phyloP scores from a whole-genome alignment of 2,113 vertebrate species.

The Glareola pratincola region DNA sequence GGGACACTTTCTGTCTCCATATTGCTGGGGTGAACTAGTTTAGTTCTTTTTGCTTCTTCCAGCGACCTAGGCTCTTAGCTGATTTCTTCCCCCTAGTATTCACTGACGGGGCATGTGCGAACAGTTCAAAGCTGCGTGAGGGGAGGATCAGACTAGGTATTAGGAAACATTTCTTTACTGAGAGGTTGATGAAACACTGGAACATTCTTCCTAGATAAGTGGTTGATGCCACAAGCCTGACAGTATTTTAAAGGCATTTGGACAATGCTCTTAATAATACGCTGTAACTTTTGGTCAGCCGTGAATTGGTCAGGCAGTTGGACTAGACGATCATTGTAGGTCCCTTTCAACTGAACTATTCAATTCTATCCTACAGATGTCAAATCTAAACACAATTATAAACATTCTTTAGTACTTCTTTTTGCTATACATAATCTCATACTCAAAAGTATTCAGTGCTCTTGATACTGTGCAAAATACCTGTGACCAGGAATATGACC shows the following conservation, averaged over 20 bases:
- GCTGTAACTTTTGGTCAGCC: neutral
- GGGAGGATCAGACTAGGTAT: neutral
- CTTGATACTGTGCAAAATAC: neutral
- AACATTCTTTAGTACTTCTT: neutral
- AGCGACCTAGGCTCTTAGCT: neutral
- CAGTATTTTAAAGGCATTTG: neutral
- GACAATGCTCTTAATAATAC: neutral
- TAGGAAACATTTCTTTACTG: neutral
- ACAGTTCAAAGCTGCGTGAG: fast-evolving
- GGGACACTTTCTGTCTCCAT: neutral
- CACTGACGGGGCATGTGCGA: neutral
- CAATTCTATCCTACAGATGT: neutral
- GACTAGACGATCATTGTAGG: neutral
- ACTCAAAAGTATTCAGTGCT: neutral
- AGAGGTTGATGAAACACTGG: neutral
- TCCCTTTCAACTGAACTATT: neutral
- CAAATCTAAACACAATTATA: neutral
- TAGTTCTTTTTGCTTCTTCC: neutral
- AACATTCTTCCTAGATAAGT: neutral
- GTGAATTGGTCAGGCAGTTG: neutral
- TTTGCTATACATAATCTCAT: neutral
- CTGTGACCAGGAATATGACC: neutral
- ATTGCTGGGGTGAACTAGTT: neutral
- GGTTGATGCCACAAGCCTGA: neutral
- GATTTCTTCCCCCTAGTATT: neutral